Percentiles rank a stretch among this genome's conserved stretches.
These are phyloP conservation scores for Diarsia brunnea DNA, from an alignment of 2,888 invertebrate genomes.

Conservation along the genomic window DNA sequence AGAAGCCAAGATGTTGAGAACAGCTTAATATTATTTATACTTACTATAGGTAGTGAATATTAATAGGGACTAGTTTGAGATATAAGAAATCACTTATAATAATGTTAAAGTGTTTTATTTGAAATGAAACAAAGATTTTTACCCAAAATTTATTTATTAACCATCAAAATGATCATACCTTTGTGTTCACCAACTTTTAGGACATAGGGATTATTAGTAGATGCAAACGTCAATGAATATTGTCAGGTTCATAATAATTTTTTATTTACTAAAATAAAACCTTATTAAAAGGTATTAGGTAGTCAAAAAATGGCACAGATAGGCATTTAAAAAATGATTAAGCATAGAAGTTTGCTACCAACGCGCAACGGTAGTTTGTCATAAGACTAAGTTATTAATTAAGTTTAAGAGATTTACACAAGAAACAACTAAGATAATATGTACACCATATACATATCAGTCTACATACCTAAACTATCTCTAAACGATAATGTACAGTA, in stretches of 20 bases:
- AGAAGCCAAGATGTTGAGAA: slow-evolving; percentile 97
- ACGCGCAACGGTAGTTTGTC: slow-evolving; percentile 34
- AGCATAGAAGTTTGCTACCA: slow-evolving; percentile 52
- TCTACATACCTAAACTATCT: slow-evolving; percentile 57
- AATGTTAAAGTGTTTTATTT: slow-evolving; percentile 42
- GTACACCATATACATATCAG: slow-evolving; percentile 64
- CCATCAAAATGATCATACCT: slow-evolving; percentile 43
- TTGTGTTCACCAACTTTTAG: slow-evolving; percentile 38
- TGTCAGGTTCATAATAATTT: slow-evolving; percentile 28
- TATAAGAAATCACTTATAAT: slow-evolving; percentile 43
- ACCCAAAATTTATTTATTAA: slow-evolving; percentile 59
- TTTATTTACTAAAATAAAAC: slow-evolving; percentile 19
- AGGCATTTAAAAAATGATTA: slow-evolving; percentile 36
- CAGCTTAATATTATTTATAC: slow-evolving; percentile 83
- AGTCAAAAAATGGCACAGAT: slow-evolving; percentile 57
- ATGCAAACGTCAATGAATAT: slow-evolving; percentile 45
- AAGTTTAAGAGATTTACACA: slow-evolving; percentile 53
- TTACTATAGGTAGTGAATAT: slow-evolving; percentile 60
- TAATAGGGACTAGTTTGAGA: slow-evolving; percentile 55
- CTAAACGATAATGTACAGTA: slow-evolving; percentile 57
- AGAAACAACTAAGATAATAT: slow-evolving; percentile 59
- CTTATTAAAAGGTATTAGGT: slow-evolving; percentile 21
- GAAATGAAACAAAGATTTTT: slow-evolving; percentile 51
- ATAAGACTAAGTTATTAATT: slow-evolving; percentile 47
- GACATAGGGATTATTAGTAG: slow-evolving; percentile 32